Evolutionary conservation across 2,797 vertebrate genomes (phyloP), one percentile per base, ranked within the genome.

Genomic region (Squalus acanthias): DNA sequence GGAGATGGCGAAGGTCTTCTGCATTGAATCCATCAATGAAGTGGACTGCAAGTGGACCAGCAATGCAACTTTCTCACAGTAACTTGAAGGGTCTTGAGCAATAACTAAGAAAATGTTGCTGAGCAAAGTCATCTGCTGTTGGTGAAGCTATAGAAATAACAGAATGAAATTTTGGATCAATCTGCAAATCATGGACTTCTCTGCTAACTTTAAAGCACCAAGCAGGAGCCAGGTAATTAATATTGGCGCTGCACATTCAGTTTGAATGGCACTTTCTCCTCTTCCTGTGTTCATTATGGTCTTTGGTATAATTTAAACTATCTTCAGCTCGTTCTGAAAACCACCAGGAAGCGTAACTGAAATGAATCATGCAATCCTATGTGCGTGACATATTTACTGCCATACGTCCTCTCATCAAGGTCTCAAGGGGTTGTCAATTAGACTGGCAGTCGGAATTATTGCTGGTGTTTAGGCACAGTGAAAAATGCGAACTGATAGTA

Each of bases 391-490:
- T 93, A 93, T 93, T 93, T 93, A 69, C n/a, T 93, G 22, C 91
- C 91, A 69, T 69, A 67, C 24, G n/a, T 93, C 91, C 91, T 69
- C 63, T 93, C 91, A 67, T n/a, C n/a, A 10, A 67, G 65, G 63
- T 93, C 65, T 93, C 91, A 69, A 93, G 91, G 91, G 65, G n/a
- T 29, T 69, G 91, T 93, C 91, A 93, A 93, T 93, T 93, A 93
- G 63, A 69, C 91, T 93, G 91, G 65, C 91, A 69, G 63, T 22
- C 20, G 10, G 65, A 93, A 93, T 93, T 69, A 69, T 63, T 69
- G 63, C 91, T 93, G n/a, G 63, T 93, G 91, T 69, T 93, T 93
- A 93, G 63, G 33, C 89, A 67, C 17, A 20, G 33, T 92, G 60
- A 92, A 92, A 10, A 93, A 93, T 20, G 6, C 91, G 39, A 69